Evolutionary conservation across 2,888 invertebrate species (phyloP), one percentile per base, ranked within the genome.

Genomic region (Notodonta dromedarius): DNA sequence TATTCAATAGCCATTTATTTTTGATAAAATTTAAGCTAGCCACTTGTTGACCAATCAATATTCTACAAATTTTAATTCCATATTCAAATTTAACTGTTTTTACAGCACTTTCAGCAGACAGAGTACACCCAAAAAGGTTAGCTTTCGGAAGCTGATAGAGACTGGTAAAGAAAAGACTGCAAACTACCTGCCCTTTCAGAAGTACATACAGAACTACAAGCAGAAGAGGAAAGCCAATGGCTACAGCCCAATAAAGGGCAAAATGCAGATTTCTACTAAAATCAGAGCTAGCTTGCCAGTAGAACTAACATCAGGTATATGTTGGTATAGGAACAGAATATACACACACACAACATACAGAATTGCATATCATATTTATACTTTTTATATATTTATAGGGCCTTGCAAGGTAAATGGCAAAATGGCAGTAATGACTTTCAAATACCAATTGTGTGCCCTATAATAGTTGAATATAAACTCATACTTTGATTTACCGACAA

Each of bases 151-250:
- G 71, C 83, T 93, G 59, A 88, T 93, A 68, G 93, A 94, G 73
- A 94, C 91, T 71, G 88, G 88, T 39, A 87, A 88, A 66, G 88
- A 87, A 12, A 90, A 92, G 77, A 92, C 91, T 13, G 91, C 94
- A 11, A 94, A 94, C 63, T 96, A 96, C 76, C 94, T 96, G 94
- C 96, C 96, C 12, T 96, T 96, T 77, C 94, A 86, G 64, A 92
- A 91, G 65, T 89, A 90, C 63, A 88, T 91, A 56, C 88, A 93
- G 66, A 92, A 85, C 63, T 92, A 91, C 66, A 90, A 87, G 71
- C 79, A 84, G 12, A 93, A 92, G 75, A 93, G 90, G 70, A 92
- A 90, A 66, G 68, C 78, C 0, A 83, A 78, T 57, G 78, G 80
- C 42, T 92, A 93, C 68, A 91, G 90, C 58, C 92, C 91, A 11